Evolutionary conservation across 2,797 vertebrate species (phyloP).

Genomic region (Rhynchonycteris naso): DNA sequence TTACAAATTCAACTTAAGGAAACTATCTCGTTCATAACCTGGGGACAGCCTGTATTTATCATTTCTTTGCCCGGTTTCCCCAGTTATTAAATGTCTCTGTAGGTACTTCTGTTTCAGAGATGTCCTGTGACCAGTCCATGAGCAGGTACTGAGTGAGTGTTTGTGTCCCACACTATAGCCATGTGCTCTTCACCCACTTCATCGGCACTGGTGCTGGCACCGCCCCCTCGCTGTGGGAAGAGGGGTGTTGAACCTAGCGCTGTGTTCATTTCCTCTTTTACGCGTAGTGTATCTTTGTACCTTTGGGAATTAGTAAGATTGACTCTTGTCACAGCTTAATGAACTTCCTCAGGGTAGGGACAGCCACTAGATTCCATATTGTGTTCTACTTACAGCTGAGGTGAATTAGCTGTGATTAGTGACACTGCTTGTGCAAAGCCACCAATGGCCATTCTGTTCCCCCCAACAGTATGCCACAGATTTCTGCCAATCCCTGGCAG

Average conservation of each 20-base stretch:
- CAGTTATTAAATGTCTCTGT: not conserved
- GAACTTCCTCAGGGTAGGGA: slow-evolving; percentile 48
- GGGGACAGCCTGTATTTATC: not conserved
- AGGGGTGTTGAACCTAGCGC: not conserved
- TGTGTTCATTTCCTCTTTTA: not conserved
- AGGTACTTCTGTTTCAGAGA: not conserved
- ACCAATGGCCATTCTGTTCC: slow-evolving; percentile 59
- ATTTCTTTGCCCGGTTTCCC: not conserved
- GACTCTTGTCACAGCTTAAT: slow-evolving; percentile 59
- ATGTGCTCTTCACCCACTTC: fast-evolving
- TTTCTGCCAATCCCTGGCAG: slow-evolving; percentile 51
- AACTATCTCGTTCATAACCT: too few species aligned
- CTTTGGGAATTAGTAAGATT: not conserved
- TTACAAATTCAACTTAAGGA: too few species aligned
- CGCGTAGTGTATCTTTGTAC: not conserved
- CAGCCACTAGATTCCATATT: slow-evolving; percentile 2
- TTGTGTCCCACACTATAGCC: fast-evolving
- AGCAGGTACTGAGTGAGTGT: not conserved
- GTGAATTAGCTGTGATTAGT: slow-evolving; percentile 58
- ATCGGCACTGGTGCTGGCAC: not conserved
- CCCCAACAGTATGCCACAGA: not conserved
- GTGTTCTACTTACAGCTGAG: slow-evolving; percentile 32
- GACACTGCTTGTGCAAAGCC: slow-evolving; percentile 40
- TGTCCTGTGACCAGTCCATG: not conserved
- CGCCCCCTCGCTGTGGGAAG: not conserved